Evolutionary conservation across 1,140 invertebrate species (phyloP), one percentile per base, ranked within the genome.

Genomic region (Atta cephalotes): DNA sequence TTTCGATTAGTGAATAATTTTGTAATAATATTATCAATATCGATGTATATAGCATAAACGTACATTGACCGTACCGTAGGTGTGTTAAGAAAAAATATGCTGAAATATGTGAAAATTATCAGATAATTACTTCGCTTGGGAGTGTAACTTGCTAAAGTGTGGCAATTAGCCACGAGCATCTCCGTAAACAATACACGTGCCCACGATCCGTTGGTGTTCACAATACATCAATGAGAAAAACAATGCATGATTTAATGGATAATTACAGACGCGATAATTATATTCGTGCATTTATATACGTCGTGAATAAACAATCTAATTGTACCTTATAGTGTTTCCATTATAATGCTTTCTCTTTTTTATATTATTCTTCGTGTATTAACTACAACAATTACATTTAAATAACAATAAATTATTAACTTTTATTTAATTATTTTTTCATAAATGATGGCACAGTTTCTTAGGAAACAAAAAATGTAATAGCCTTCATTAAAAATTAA

Each of bases 241-340:
- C 84, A 74, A 89, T 86, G 45, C 31, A 71, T 71, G 88, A 89
- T 88, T 89, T 28, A 71, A 56, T 56, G 39, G 39, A 74, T 89
- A 89, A 89, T 89, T 89, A 89, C 58, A 39, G 84, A 85, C 28
- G 60, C 49, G 58, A 62, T 63, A 58, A 84, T 84, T 84, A 77
- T 85, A 77, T 74, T 79, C 74, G 21, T 31, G 31, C 51, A 74
- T 66, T 86, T 74, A 51, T 45, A 62, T 21, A 62, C 35, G 21
- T 60, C 66, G 66, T 60, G 28, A 39, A 74, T 72, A 74, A 82
- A 60, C 12, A 51, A 51, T 72, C 12, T 12, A 35, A 28, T 71
- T 16, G 1, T 39, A 70, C 16, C 1, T 6, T 28, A 45, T 45
- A 9, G 0, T 39, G 5, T 80, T 25, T 80, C 14, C 56, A 21